These are phyloP conservation scores for Tetraneura akinire DNA, from an alignment of 1,140 invertebrate species.

Conservation along the genomic window DNA sequence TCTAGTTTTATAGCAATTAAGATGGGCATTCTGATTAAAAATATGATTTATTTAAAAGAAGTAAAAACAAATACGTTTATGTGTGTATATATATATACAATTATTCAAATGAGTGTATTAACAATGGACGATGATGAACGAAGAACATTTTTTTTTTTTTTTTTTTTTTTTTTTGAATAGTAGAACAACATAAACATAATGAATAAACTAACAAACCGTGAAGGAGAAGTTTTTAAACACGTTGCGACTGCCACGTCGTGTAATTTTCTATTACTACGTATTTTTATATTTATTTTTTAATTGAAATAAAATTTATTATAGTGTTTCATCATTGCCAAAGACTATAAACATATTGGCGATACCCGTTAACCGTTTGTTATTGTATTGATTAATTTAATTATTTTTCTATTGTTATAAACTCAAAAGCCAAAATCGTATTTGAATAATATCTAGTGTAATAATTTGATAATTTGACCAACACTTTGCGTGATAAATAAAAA, in stretches of 20 bases:
- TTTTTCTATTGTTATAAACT: not conserved
- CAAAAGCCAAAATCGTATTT: not conserved
- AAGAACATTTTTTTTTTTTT: conserved; percentile 32
- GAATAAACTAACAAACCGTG: conserved; percentile 44
- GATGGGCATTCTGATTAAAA: not conserved
- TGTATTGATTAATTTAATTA: not conserved
- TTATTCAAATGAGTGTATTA: conserved; percentile 41
- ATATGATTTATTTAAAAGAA: conserved; percentile 32
- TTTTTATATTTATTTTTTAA: conserved; percentile 6
- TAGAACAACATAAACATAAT: conserved; percentile 16
- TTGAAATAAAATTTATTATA: not conserved
- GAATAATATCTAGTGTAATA: too few relatives aligned
- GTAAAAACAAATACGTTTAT: conserved; percentile 8
- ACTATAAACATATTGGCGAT: not conserved
- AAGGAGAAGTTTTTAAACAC: conserved; percentile 5
- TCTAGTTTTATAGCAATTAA: not conserved
- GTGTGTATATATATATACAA: too few relatives aligned
- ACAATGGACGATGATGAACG: conserved; percentile 6
- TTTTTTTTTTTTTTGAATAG: too few relatives aligned
- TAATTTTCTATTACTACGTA: not conserved
- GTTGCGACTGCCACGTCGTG: not conserved
- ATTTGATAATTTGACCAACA: too few relatives aligned
- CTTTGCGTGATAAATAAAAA: not conserved
- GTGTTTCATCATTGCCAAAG: not conserved
- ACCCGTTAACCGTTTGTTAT: not conserved